Conservation (phyloP, 2,888 invertebrate species). For the Ferdinandea cuprea region DNA sequence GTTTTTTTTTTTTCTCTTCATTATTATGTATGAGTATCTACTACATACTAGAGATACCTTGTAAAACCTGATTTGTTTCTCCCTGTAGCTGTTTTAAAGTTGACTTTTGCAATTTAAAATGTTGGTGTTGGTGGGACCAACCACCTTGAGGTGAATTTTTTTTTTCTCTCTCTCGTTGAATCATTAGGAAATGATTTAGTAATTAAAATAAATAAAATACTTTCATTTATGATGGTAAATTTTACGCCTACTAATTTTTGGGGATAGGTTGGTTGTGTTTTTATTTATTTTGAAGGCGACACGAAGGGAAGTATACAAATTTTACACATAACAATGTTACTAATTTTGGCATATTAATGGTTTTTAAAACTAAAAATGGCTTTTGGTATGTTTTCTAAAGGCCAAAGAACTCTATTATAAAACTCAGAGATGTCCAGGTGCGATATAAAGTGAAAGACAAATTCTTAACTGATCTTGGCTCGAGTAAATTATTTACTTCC, state of each 20-base stretch:
- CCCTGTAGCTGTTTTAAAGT: conserved; percentile 15
- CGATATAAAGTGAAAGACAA: too few relatives aligned
- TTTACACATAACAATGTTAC: too few relatives aligned
- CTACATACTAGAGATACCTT: conserved; percentile 22
- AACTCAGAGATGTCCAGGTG: too few relatives aligned
- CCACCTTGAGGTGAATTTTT: conserved; percentile 28
- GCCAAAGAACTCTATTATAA: too few relatives aligned
- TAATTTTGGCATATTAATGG: too few relatives aligned
- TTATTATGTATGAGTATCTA: background rate
- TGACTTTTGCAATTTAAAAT: conserved; percentile 46
- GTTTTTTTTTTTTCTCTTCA: conserved; percentile 3
- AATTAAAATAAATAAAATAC: conserved; percentile 7
- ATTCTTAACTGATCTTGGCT: too few relatives aligned
- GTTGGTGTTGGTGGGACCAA: conserved; percentile 7
- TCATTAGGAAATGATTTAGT: conserved; percentile 12
- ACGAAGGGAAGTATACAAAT: too few relatives aligned
- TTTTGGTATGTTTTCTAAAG: too few relatives aligned
- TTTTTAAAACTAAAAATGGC: too few relatives aligned
- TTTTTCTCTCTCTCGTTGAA: background rate
- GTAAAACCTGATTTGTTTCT: conserved; percentile 48
- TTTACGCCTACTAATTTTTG: background rate
- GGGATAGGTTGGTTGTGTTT: background rate
- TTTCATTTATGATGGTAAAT: conserved; percentile 20
- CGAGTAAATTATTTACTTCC: too few relatives aligned
- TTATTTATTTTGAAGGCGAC: too few relatives aligned